Base-by-base conservation (phyloP, 2,113 vertebrate species). In the Gnathonemus echidnorhynchus region DNA sequence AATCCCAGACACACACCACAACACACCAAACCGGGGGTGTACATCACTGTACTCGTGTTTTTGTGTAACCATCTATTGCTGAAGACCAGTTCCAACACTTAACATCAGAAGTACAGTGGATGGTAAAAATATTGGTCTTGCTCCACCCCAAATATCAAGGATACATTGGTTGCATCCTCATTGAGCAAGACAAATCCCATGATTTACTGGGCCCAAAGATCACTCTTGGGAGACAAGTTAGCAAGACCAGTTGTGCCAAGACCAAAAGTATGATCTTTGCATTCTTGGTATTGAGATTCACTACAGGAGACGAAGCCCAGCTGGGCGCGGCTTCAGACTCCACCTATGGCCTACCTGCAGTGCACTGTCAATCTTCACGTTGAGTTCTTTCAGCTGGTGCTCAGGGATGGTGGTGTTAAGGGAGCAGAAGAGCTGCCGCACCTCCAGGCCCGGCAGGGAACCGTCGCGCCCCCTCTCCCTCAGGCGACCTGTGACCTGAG, bases 401-500 rank as follows among this genome's bases (percentile, higher is more conserved):
- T 99, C 98, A 24, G 98, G 98, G 92, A 99, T 98, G 84, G 96
- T 96, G 90, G 97, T 96, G 92, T 95, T 97, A 92, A 99, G 98
- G 31, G 98, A 98, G 94, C 98, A 99, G 95, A 99, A 99, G 92
- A 99, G 98, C 88, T 99, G 98, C 90, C 99, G 98, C 91, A 99
- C 98, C 95, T 99, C 98, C 92, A 99, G 96, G 90, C 98, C 98
- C 88, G 98, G 97, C 95, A 99, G 95, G 93, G 97, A 96, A 91
- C 98, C 97, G 49, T 99, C 98, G 52, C 97, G 96, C 56, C 96
- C 98, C 92, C 97, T 95, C 92, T 99, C 98, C 92, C 98, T 96
- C 85, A 99, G 95, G 91, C 97, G 96, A 19, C 96, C 96, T 1
- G 97, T 99, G 8, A 97, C 98, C 98, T 99, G 93, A 83, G 93